phyloP scores from a whole-genome alignment of 2,797 vertebrate species.

The Varecia variegata region DNA sequence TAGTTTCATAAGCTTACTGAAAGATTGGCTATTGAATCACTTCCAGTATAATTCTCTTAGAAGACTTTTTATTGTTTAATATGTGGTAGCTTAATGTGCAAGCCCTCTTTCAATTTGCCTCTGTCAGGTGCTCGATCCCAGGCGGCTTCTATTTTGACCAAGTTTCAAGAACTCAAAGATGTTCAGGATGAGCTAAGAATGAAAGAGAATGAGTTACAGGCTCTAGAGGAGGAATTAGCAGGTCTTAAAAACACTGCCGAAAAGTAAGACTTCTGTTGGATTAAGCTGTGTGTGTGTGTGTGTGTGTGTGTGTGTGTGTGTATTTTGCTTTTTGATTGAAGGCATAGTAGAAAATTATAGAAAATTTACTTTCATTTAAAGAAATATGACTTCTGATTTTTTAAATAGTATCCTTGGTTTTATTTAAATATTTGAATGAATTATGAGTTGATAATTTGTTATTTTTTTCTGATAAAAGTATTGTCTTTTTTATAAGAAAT shows the following conservation, averaged over 20 bases:
- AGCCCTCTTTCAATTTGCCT: background rate
- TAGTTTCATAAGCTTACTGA: background rate
- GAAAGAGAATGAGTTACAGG: conserved; percentile 88
- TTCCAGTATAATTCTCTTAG: background rate
- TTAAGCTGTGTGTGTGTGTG: background rate
- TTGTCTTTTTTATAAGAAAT: conserved; percentile 21
- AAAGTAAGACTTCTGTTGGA: conserved; percentile 84
- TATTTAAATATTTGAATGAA: conserved; percentile 7
- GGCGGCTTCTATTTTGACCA: conserved; percentile 88
- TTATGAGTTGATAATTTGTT: background rate
- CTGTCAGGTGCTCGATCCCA: conserved; percentile 89
- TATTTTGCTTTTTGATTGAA: background rate
- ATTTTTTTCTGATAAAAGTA: conserved; percentile 1
- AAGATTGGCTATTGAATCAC: background rate
- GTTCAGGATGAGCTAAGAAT: conserved; percentile 84
- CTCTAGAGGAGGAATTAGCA: conserved; percentile 86
- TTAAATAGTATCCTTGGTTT: background rate
- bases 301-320: background rate
- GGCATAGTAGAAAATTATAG: conserved; percentile 1
- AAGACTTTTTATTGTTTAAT: background rate
- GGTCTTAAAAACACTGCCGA: conserved; percentile 89
- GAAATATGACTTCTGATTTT: background rate
- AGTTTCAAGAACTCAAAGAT: conserved; percentile 91
- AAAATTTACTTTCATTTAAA: background rate
- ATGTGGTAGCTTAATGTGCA: background rate